Conservation (phyloP, 2,113 vertebrate genomes). For the Barnardius zonarius region DNA sequence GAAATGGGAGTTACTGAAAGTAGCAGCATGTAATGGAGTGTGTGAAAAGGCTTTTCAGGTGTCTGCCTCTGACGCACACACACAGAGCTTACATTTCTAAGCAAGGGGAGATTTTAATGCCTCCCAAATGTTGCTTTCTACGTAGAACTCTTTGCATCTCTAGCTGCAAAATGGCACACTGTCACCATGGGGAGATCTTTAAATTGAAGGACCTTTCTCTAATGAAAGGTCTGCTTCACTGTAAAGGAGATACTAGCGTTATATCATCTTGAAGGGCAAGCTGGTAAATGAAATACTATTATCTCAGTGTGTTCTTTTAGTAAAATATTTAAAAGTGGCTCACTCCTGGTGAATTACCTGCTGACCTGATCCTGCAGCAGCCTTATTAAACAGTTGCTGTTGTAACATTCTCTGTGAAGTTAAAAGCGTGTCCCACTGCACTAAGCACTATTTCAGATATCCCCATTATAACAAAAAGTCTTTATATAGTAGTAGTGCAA, state of each 20-base stretch:
- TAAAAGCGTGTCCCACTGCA: slow-evolving; percentile 20
- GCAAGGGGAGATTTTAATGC: neutral
- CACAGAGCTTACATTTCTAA: neutral
- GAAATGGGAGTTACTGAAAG: neutral
- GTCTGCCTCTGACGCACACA: neutral
- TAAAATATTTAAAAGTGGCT: slow-evolving; percentile 62
- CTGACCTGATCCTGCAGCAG: slow-evolving; percentile 32
- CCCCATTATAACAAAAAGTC: slow-evolving; percentile 46
- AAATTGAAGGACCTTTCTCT: neutral
- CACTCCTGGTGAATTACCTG: slow-evolving; percentile 63
- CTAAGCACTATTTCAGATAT: slow-evolving; percentile 45
- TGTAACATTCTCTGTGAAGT: slow-evolving; percentile 52
- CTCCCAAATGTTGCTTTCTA: neutral
- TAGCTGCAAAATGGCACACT: neutral
- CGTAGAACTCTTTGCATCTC: neutral
- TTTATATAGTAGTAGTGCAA: slow-evolving; percentile 42
- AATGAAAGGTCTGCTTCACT: slow-evolving; percentile 27
- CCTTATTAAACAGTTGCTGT: slow-evolving; percentile 61
- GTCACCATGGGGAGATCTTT: neutral
- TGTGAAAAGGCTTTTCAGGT: neutral
- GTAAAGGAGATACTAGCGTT: neutral
- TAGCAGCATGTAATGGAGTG: neutral
- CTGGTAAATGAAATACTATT: slow-evolving; percentile 50
- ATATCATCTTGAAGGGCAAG: slow-evolving; percentile 20
- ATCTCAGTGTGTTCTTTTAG: slow-evolving; percentile 49